Evolutionary conservation across 1,140 invertebrate species (phyloP), one percentile per base, ranked within the genome.

Genomic region (Hycleus cichorii): DNA sequence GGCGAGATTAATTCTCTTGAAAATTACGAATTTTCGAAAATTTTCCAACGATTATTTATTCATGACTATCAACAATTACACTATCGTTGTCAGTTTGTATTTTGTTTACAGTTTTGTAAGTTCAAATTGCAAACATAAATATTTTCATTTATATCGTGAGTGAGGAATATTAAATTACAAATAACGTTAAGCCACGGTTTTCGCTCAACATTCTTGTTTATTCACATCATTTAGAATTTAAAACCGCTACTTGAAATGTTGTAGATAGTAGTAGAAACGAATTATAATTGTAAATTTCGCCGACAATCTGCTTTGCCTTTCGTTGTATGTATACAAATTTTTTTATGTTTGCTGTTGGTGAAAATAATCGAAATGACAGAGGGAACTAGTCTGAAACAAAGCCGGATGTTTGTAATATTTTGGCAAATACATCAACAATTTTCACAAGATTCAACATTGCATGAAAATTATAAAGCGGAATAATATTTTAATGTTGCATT

Each of bases 231-330:
- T 52, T 58, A 49, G 53, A 47, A 56, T 57, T 60, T 57, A 44
- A 56, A 47, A 24, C 42, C 52, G 44, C 48, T 40, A 32, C 24
- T 32, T 32, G 32, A 32, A 32, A 32, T 32, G 7, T 7, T 5
- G 32, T 32, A 32, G 32, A 32, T 32, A 44, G 39, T 57, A 50
- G 42, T 48, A 57, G 47, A 52, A 57, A 49, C 43, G 51, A 60
- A 60, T 60, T 60, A 51, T 60, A 60, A 60, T 60, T 60, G 59
- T 51, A 60, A 60, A 60, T 60, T 46, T 48, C 49, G 11, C 3
- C 39, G 45, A 52, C 57, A 52, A 58, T 53, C 57, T 58, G 50
- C 49, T 38, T 58, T 18, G 18, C 18, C 18, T 18, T 18, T 18
- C 18, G 18, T 47, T 58, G 55, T 49, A 38, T 42, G 46, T 24